phyloP scores from a whole-genome alignment of 2,888 invertebrate species.

The Antheraea yamamai region DNA sequence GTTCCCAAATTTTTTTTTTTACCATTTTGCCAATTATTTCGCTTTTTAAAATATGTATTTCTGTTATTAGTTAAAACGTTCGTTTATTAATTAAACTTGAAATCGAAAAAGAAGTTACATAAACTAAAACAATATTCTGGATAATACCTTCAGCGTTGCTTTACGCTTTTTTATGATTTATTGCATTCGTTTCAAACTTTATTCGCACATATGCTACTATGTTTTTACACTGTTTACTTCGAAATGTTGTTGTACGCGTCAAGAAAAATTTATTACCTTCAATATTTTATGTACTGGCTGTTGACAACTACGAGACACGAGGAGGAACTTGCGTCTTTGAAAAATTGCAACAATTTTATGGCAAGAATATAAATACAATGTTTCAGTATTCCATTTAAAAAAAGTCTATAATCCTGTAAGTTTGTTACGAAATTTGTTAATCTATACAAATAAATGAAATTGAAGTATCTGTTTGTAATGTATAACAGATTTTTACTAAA shows the following conservation, averaged over 20 bases:
- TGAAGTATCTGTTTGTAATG: too few species aligned
- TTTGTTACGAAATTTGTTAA: too few species aligned
- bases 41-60: background rate
- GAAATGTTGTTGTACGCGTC: slow-evolving; percentile 20
- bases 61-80: background rate
- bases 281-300: slow-evolving; percentile 21
- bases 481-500: too few species aligned
- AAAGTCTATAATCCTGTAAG: background rate
- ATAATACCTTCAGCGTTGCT: slow-evolving; percentile 20
- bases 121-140: background rate
- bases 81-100: background rate
- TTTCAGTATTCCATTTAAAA: background rate
- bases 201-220: slow-evolving; percentile 31
- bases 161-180: slow-evolving; percentile 38
- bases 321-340: background rate
- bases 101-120: background rate
- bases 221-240: slow-evolving; percentile 17
- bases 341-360: slow-evolving; percentile 7
- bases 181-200: slow-evolving; percentile 37
- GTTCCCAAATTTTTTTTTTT: background rate
- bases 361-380: background rate
- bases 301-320: slow-evolving; percentile 11
- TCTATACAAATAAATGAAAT: too few species aligned
- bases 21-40: background rate
- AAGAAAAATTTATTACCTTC: slow-evolving; percentile 23